Conservation (phyloP, 2,113 vertebrate species). For the Microtus oregoni region DNA sequence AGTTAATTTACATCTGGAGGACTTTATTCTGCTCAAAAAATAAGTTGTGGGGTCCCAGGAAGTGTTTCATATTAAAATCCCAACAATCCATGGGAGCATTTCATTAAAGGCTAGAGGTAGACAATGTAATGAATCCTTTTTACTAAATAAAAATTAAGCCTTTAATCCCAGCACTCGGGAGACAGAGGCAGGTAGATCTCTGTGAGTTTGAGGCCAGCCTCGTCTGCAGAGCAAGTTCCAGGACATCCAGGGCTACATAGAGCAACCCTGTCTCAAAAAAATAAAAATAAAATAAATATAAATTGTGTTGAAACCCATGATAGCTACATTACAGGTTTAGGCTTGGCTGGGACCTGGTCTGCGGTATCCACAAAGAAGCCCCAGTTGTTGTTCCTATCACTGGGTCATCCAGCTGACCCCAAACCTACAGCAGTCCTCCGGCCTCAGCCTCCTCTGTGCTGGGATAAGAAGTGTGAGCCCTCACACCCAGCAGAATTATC, state of each 20-base stretch:
- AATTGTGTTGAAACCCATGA: not conserved
- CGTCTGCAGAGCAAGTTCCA: not conserved
- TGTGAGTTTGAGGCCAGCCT: not conserved
- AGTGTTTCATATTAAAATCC: constrained; percentile 59
- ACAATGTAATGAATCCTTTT: constrained; percentile 37
- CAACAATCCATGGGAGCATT: constrained; percentile 34
- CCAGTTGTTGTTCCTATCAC: not conserved
- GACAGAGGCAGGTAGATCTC: not conserved
- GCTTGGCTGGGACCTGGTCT: not conserved
- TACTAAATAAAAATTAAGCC: not conserved
- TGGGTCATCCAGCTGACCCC: not conserved
- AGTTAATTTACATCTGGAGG: constrained; percentile 51
- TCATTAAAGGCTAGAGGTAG: constrained; percentile 51
- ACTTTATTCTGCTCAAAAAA: constrained; percentile 66
- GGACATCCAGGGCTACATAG: not conserved
- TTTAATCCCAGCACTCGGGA: not conserved
- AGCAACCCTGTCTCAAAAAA: not conserved
- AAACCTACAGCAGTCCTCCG: not conserved
- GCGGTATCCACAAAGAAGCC: not conserved
- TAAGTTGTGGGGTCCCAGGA: constrained; percentile 38
- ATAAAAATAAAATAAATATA: not conserved
- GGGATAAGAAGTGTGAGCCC: not conserved
- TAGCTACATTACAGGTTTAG: constrained; percentile 18
- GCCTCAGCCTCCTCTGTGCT: not conserved
- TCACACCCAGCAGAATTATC: not conserved